Evolutionary conservation across 1,140 invertebrate species (phyloP), one percentile per base, ranked within the genome.

Genomic region (Telenomus remus): DNA sequence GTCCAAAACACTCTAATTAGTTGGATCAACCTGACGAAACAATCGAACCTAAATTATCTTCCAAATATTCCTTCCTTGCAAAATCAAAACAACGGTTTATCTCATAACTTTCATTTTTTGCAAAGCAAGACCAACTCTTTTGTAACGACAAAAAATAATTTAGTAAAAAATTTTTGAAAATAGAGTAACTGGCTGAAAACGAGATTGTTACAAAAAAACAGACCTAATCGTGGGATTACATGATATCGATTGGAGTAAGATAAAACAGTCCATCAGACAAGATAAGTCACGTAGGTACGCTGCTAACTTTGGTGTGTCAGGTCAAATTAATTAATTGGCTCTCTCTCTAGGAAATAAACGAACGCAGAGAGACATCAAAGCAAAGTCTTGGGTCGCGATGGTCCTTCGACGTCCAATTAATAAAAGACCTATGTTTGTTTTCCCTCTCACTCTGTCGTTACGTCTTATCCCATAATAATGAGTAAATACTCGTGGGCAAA

Each of bases 241-340:
- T 27, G 5, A 55, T 56, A 57, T 71, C 47, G 68, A 71, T 61
- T 49, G 12, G 6, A 47, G 34, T 19, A 39, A 37, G 55, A 49
- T 44, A 34, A 49, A 56, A 59, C 33, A 53, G 12, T 0, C 39
- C 56, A 55, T 61, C 46, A 55, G 10, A 49, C 43, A 14, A 59
- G 60, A 59, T 63, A 75, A 54, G 59, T 65, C 44, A 57, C 57
- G 59, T 79, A 50, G 11, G 19, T 27, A 27, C 65, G 12, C 16
- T 39, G 53, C 39, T 51, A 70, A 63, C 47, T 68, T 57, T 72
- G 65, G 66, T n/a, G 9, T 78, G 56, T 46, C 60, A 54, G 61
- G 50, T 63, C 63, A 76, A 80, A 82, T 85, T 85, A 85, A 85
- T 85, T 86, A 85, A 85, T 86, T 84, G 78, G 72, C 79, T 74